Evolutionary conservation across 2,888 invertebrate genomes (phyloP), one percentile per base, ranked within the genome.

Genomic region (Rapana venosa): DNA sequence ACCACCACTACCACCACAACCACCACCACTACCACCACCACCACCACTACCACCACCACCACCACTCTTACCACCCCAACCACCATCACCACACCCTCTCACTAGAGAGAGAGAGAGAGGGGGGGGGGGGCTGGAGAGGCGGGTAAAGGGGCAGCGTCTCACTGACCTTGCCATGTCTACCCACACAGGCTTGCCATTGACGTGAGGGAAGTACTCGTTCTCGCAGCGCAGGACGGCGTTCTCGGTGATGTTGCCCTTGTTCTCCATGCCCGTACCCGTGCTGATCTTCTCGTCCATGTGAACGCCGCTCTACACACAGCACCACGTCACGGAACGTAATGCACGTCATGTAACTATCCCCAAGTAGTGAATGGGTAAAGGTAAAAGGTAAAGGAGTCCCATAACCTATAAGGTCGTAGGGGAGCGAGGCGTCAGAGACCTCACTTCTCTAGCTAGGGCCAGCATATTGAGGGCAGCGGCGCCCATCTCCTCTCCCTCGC

Each of bases 191-290:
- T 74, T 74, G 15, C 87, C 90, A 5, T 70, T 61, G 13, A 36
- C 47, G 15, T 90, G 81, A n/a, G 74, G 74, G 74, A 26, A n/a
- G n/a, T 74, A 74, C 74, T 74, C 74, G 74, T 74, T 74, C n/a
- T 74, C 74, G n/a, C 74, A 74, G 0, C 74, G 74, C n/a, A 74
- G 74, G n/a, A 74, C 74, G 13, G n/a, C 74, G 74, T 74, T 74
- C 74, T 74, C 74, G 8, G 30, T 5, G n/a, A 74, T n/a, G 74
- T 74, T n/a, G 8, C 74, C 74, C 30, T 74, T 74, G 74, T 74
- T 74, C n/a, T 74, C 74, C 74, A 74, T 74, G n/a, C 74, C 74
- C n/a, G 74, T 74, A n/a, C 74, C 74, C n/a, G 74, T 74, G n/a
- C 74, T 74, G n/a, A 74, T 8, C 74, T 74, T 74, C 74, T 74